phyloP scores from a whole-genome alignment of 1,140 invertebrate species.

The Macrobrachium nipponense region DNA sequence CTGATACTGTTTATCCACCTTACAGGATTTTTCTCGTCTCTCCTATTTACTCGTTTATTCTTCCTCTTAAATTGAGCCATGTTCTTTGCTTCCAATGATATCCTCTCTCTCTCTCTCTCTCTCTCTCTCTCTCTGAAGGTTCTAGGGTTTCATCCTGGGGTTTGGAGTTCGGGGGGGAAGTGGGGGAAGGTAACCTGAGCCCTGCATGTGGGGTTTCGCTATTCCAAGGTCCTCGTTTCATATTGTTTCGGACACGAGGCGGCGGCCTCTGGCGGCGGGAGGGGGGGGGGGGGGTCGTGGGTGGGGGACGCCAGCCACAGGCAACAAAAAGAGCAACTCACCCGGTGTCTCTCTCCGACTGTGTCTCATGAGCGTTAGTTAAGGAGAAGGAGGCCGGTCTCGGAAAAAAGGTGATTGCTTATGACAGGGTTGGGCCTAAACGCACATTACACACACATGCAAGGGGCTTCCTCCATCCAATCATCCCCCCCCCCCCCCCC shows the following conservation, averaged over 20 bases:
- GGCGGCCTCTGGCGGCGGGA: too few relatives aligned
- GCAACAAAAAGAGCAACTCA: constrained; percentile 7
- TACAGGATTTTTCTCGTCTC: too few relatives aligned
- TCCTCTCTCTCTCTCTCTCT: constrained; percentile 26
- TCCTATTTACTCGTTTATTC: background rate
- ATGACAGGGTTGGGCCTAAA: constrained; percentile 58
- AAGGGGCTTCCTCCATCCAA: constrained; percentile 36
- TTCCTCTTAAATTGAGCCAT: background rate
- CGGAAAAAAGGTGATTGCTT: constrained; percentile 57
- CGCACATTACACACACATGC: constrained; percentile 57
- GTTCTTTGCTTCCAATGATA: background rate
- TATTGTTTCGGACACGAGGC: constrained; percentile 32
- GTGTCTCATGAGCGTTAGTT: constrained; percentile 13
- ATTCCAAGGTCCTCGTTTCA: constrained; percentile 30
- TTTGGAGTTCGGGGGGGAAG: constrained; percentile 14
- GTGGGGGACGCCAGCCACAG: background rate
- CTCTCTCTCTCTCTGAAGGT: constrained; percentile 32
- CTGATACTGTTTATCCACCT: too few relatives aligned
- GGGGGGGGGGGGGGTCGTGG: too few relatives aligned
- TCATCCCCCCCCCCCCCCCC: background rate
- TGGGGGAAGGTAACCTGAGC: constrained; percentile 47
- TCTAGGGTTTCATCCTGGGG: constrained; percentile 51
- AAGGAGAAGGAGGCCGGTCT: background rate
- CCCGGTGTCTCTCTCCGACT: background rate
- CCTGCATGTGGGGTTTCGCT: constrained; percentile 53